phyloP scores from a whole-genome alignment of 2,888 invertebrate genomes.

The Spicauda simplicius region DNA sequence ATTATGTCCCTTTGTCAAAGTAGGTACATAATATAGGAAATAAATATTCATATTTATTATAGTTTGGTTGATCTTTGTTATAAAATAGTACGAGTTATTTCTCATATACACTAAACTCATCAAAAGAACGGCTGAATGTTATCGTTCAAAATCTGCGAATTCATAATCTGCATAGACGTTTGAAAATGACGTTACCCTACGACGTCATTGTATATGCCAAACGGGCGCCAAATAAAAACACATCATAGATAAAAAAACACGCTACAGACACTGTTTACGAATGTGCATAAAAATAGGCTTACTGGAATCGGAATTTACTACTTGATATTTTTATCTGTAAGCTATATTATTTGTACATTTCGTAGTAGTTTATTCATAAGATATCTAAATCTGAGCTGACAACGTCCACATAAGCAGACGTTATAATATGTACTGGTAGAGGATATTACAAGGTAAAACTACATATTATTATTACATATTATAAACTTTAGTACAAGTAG shows the following conservation, averaged over 20 bases:
- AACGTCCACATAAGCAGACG: too few species aligned
- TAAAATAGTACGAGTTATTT: too few species aligned
- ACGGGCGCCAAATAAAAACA: neutral
- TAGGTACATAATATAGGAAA: neutral
- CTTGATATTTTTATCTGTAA: neutral
- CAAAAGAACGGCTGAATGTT: neutral
- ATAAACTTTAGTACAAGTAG: too few species aligned
- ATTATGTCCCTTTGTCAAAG: neutral
- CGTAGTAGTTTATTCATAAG: too few species aligned
- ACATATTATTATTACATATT: too few species aligned
- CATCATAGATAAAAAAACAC: neutral
- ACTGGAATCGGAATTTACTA: neutral
- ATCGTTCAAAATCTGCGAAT: neutral
- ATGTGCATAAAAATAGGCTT: neutral
- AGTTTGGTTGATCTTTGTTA: too few species aligned
- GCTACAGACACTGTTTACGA: neutral
- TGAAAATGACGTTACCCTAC: neutral
- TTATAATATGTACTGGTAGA: too few species aligned
- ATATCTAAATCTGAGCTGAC: too few species aligned
- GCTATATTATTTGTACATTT: too few species aligned
- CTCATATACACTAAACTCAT: too few species aligned
- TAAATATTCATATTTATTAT: too few species aligned
- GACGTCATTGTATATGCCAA: neutral
- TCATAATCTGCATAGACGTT: neutral
- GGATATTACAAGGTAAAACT: too few species aligned